phyloP scores from a whole-genome alignment of 2,888 invertebrate species.

The Dynastes grantii region DNA sequence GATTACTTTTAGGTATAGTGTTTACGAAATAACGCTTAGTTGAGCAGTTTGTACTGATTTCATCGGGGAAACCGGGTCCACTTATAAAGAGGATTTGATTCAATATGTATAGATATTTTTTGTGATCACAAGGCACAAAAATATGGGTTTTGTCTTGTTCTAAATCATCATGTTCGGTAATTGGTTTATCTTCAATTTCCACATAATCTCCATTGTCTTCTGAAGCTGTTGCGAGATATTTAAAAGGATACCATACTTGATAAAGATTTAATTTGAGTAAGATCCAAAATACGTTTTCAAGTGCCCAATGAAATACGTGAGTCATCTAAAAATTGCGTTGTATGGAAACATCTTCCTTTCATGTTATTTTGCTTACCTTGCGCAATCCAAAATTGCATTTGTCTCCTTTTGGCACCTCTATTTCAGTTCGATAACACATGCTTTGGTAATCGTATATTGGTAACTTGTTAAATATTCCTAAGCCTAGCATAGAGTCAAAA shows the following conservation, averaged over 20 bases:
- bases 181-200: conserved; percentile 63
- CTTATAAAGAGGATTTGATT: conserved; percentile 73
- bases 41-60: conserved; percentile 68
- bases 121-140: conserved; percentile 81
- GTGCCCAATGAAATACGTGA: conserved; percentile 70
- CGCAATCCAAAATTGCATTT: conserved; percentile 35
- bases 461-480: conserved; percentile 82
- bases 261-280: conserved; percentile 63
- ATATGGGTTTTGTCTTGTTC: conserved; percentile 57
- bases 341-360: neutral
- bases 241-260: conserved; percentile 58
- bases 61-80: conserved; percentile 67
- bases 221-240: conserved; percentile 17
- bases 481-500: conserved; percentile 82
- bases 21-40: conserved; percentile 80
- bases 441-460: conserved; percentile 91
- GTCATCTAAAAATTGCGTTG: conserved; percentile 68
- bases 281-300: conserved; percentile 67
- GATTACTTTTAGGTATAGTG: conserved; percentile 83
- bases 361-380: conserved; percentile 16
- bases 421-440: conserved; percentile 74
- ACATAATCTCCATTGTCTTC: conserved; percentile 53
- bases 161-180: conserved; percentile 64
- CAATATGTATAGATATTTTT: conserved; percentile 79
- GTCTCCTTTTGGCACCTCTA: conserved; percentile 55